Conservation (phyloP, 2,113 vertebrate genomes). For the Xyliphius kryptos region DNA sequence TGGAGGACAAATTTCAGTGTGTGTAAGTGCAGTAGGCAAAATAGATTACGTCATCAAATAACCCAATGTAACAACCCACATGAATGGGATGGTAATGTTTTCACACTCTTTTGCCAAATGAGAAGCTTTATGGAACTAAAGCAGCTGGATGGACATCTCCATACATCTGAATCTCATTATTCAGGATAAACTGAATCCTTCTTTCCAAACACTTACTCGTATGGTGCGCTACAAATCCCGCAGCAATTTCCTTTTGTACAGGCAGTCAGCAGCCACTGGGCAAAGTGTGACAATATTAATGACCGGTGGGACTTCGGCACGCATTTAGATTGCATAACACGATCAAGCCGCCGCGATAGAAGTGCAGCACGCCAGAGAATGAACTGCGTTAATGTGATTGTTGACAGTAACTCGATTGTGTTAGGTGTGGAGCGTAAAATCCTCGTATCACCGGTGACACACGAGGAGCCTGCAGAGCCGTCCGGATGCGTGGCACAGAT, state of each 20-base stretch:
- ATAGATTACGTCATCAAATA: no score
- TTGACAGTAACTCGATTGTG: conserved; percentile 15
- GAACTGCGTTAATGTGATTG: conserved; percentile 23
- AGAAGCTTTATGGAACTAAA: no score
- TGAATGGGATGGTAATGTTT: no score
- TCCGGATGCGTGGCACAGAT: neutral
- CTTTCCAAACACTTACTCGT: no score
- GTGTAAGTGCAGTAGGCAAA: no score
- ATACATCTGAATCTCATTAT: no score
- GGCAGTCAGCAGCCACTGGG: neutral
- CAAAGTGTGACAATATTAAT: conserved; percentile 1
- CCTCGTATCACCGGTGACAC: neutral
- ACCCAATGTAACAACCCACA: no score
- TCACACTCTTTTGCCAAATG: no score
- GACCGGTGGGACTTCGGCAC: neutral
- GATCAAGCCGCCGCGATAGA: neutral
- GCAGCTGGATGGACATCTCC: no score
- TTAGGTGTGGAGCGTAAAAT: conserved; percentile 5
- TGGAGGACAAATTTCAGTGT: no score
- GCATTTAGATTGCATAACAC: neutral
- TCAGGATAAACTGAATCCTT: no score
- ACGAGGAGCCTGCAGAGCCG: neutral
- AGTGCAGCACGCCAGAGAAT: neutral
- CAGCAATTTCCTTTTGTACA: neutral
- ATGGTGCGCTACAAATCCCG: neutral